Percentiles rank a stretch among this genome's conserved stretches.
phyloP scores from a whole-genome alignment of 1,140 invertebrate genomes.

The Ridgeia piscesae region DNA sequence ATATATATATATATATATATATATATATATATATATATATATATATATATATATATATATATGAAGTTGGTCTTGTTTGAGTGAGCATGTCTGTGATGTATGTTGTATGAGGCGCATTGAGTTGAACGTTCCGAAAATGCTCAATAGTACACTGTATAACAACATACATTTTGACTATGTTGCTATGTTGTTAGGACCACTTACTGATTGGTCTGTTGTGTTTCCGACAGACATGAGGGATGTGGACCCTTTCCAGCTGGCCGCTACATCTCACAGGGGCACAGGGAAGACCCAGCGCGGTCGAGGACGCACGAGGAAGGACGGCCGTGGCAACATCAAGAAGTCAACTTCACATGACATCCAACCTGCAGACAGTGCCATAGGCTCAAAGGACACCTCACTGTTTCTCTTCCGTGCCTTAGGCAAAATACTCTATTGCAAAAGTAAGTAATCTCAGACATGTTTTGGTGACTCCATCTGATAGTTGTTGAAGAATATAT shows the following conservation, averaged over 20 bases:
- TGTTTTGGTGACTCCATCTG: background rate
- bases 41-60: too few species aligned
- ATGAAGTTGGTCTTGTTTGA: too few species aligned
- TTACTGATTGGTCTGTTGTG: background rate
- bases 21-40: too few species aligned
- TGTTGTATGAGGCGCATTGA: too few species aligned
- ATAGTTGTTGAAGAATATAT: background rate
- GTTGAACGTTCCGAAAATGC: too few species aligned
- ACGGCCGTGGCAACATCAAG: background rate
- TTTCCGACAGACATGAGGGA: background rate
- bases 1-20: too few species aligned
- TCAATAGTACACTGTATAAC: too few species aligned
- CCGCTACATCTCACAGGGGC: background rate
- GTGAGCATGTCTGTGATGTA: too few species aligned
- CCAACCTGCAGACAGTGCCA: constrained; percentile 31
- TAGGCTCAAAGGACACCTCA: constrained; percentile 50
- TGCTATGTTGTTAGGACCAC: background rate
- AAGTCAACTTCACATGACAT: background rate
- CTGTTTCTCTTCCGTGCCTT: constrained; percentile 54
- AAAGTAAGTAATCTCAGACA: constrained; percentile 43
- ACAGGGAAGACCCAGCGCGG: background rate
- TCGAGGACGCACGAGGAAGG: background rate
- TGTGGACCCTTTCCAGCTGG: background rate
- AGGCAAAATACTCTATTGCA: constrained; percentile 57
- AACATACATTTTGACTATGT: too few species aligned